Conservation (phyloP, 2,113 vertebrate species). For the Ailurus styani region DNA sequence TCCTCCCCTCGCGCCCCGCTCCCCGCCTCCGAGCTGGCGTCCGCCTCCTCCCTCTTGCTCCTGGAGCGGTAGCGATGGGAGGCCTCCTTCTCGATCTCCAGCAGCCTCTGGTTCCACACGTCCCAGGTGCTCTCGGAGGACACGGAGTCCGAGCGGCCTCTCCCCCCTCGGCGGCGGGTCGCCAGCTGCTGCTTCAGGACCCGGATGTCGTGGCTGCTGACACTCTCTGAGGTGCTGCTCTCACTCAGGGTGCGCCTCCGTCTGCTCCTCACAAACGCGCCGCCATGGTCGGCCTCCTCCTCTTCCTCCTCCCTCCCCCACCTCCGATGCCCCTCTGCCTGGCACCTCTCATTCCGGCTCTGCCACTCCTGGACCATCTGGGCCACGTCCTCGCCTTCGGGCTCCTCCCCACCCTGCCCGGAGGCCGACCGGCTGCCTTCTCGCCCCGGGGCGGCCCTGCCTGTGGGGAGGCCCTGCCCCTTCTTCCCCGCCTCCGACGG, state of each 20-base stretch:
- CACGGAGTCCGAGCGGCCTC: slow-evolving; percentile 75
- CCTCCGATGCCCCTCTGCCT: slow-evolving; percentile 76
- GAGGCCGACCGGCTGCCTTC: background rate
- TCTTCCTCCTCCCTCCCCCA: slow-evolving; percentile 82
- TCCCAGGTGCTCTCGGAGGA: slow-evolving; percentile 90
- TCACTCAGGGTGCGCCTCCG: slow-evolving; percentile 57
- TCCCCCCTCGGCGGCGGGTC: slow-evolving; percentile 57
- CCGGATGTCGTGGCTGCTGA: slow-evolving; percentile 87
- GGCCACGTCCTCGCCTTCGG: slow-evolving; percentile 80
- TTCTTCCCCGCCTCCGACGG: slow-evolving; percentile 66
- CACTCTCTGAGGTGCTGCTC: slow-evolving; percentile 84
- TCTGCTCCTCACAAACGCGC: slow-evolving; percentile 46
- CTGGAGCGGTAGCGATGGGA: slow-evolving; percentile 77
- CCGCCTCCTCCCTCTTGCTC: slow-evolving; percentile 59
- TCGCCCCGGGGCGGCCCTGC: slow-evolving; percentile 42
- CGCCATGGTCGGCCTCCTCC: slow-evolving; percentile 71
- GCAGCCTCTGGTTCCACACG: slow-evolving; percentile 90
- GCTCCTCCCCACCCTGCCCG: background rate
- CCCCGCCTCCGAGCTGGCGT: slow-evolving; percentile 36
- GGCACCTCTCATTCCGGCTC: slow-evolving; percentile 89
- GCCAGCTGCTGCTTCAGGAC: slow-evolving; percentile 83
- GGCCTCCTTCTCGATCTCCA: slow-evolving; percentile 91
- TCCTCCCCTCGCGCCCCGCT: slow-evolving; percentile 79
- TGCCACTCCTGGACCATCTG: slow-evolving; percentile 91
- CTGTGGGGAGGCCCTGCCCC: slow-evolving; percentile 68